These are phyloP conservation scores for Montifringilla adamsi DNA, from an alignment of 2,113 vertebrate species.

Conservation along the genomic window DNA sequence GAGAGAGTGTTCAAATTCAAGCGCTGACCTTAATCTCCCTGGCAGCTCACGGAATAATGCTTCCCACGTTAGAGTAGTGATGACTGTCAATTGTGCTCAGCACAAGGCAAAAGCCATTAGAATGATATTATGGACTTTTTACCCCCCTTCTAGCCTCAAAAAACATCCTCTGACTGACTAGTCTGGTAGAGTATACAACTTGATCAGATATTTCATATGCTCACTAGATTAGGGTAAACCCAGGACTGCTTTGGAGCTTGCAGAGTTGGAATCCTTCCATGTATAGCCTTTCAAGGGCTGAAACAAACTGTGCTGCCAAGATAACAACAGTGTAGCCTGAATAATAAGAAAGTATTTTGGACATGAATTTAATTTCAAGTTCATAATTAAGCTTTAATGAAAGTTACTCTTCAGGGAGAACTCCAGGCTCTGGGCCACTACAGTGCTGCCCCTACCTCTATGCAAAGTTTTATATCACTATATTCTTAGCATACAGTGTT, in stretches of 20 bases:
- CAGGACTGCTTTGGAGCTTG: not conserved
- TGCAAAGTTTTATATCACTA: not conserved
- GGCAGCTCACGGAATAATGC: not conserved
- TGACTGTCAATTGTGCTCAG: not conserved
- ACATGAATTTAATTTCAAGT: not conserved
- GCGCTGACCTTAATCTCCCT: not conserved
- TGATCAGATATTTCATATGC: not conserved
- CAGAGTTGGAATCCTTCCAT: not conserved
- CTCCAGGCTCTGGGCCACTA: not conserved
- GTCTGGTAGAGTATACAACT: not conserved
- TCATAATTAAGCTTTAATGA: conserved; percentile 9
- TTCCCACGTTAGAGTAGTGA: not conserved
- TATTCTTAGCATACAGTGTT: not conserved
- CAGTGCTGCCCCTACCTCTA: not conserved
- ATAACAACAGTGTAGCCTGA: not conserved
- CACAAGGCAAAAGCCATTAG: not conserved
- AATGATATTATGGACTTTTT: not conserved
- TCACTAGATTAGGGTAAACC: not conserved
- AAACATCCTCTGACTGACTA: not conserved
- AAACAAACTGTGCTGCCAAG: not conserved
- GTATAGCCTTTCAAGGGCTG: not conserved
- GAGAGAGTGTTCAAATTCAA: not conserved
- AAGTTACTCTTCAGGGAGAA: not conserved
- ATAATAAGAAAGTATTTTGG: not conserved
- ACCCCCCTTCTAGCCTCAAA: not conserved